Evolutionary conservation across 2,797 vertebrate species (phyloP), one percentile per base, ranked within the genome.

Genomic region (Huso huso): DNA sequence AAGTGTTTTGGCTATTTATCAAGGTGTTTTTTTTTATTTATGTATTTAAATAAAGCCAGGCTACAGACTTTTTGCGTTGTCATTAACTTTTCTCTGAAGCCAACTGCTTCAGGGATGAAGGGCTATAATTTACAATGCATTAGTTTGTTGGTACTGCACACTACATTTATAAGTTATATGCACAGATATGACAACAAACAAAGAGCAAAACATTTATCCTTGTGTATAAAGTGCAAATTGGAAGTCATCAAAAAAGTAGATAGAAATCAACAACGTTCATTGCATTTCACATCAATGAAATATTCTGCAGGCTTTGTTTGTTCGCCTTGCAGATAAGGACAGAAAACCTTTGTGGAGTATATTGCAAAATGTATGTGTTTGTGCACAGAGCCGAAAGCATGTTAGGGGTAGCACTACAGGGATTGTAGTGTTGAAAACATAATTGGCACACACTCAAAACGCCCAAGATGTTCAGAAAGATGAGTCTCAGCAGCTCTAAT

Each of bases 21-120:
- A 4, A 58, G 58, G 48, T 18, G 15, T 49, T 6, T 49, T 23
- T 23, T 37, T 37, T 37, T 37, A 37, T 37, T 37, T 37, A 6
- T 49, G 66, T 15, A 66, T 51, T 60, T 66, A 61, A 61, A 13
- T 61, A 23, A 9, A 61, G 58, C 66, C n/a, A 18, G 12, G 64
- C 15, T 66, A 49, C 64, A 49, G 9, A 2, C 64, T 49, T 37
- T 37, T 59, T 13, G 64, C 37, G n/a, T 48, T 49, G 48, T 37
- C 23, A 57, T 10, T 3, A 6, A 12, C 11, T 8, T 12, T 51
- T 10, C 50, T 64, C 13, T 53, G 51, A 64, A 15, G 12, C n/a
- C 10, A 13, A 13, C 37, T 49, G n/a, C 53, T 55, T 15, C 11
- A 65, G 12, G 7, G 48, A 66, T 53, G 55, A 23, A 48, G 3